Conservation (phyloP, 2,113 vertebrate genomes). For the Neodon shergylaensis region DNA sequence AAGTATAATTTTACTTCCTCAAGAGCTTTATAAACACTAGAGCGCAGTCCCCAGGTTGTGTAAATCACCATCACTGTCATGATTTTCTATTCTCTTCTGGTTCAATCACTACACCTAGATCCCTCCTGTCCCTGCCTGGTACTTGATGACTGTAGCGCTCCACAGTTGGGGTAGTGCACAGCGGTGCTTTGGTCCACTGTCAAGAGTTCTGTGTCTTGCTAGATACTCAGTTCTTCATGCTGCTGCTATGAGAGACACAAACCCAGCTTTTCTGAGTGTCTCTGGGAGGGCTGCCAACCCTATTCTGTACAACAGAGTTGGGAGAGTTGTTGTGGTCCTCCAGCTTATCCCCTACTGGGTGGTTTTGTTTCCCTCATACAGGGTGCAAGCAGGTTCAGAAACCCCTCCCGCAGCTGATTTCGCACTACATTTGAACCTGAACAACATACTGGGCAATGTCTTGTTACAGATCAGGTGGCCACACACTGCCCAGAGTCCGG, state of each 20-base stretch:
- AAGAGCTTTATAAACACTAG: neutral
- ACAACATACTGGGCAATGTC: neutral
- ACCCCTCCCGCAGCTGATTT: neutral
- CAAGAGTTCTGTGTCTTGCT: no score
- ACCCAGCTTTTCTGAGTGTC: neutral
- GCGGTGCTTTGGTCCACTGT: no score
- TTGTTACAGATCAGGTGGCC: neutral
- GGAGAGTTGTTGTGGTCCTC: neutral
- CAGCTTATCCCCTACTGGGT: accelerated
- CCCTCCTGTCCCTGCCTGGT: neutral
- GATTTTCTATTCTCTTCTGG: neutral
- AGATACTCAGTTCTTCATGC: no score
- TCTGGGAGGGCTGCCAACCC: neutral
- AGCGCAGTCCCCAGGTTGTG: accelerated
- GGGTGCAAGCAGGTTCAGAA: neutral
- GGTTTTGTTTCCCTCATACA: accelerated
- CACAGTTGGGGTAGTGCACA: no score
- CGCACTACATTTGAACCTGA: neutral
- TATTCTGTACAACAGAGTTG: no score
- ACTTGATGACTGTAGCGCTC: neutral
- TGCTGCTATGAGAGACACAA: neutral
- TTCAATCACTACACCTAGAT: neutral
- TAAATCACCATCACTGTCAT: neutral
- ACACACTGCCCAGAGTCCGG: neutral
- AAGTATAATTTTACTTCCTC: accelerated